Conservation (phyloP, 2,113 vertebrate genomes). For the Indicator maculatus region DNA sequence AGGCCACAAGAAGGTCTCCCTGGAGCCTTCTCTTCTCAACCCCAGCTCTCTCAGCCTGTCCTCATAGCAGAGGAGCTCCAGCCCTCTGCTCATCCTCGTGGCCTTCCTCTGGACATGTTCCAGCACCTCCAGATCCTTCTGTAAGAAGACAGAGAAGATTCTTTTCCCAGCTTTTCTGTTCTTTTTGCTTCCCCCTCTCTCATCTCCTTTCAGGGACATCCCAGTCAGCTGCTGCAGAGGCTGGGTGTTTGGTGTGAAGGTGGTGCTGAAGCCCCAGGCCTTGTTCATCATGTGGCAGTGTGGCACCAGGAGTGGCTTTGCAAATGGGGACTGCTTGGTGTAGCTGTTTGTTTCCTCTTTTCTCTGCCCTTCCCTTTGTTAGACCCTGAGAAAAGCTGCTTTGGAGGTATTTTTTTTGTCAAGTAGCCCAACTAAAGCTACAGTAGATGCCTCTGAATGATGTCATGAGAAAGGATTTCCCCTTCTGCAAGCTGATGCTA, state of each 20-base stretch:
- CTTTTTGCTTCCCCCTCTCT: background rate
- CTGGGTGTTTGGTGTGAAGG: rapidly evolving
- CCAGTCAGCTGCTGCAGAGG: background rate
- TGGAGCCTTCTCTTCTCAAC: no score
- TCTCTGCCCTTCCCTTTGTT: background rate
- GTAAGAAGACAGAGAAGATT: background rate
- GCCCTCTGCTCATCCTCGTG: no score
- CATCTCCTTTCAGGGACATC: background rate
- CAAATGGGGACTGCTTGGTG: background rate
- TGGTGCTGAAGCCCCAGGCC: background rate
- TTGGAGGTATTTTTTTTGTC: background rate
- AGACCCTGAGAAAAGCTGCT: background rate
- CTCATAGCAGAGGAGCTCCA: no score
- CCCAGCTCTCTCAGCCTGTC: no score
- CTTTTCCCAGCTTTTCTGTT: background rate
- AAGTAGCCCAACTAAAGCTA: background rate
- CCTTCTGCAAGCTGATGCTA: background rate
- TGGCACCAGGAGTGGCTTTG: background rate
- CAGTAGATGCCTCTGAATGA: background rate
- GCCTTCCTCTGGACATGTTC: no score
- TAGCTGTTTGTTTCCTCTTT: background rate
- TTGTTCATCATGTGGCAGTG: background rate
- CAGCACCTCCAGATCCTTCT: no score
- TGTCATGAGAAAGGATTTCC: background rate
- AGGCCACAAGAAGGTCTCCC: no score